Base-by-base conservation (phyloP, 1,140 invertebrate genomes). In the Diabrotica virgifera region DNA sequence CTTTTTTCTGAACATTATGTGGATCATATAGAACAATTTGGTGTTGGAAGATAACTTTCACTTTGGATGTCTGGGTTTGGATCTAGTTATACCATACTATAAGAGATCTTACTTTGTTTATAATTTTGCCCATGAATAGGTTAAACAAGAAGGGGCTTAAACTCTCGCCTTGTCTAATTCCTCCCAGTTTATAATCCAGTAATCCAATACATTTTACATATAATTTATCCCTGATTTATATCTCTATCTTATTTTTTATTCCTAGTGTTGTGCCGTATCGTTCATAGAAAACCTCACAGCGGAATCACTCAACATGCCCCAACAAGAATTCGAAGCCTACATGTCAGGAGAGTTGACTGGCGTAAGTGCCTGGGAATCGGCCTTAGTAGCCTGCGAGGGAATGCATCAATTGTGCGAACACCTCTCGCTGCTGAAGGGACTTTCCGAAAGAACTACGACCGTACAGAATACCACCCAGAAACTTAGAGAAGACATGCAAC, bases 221-320 rank as follows among this genome's bases (percentile, higher is more conserved):
- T n/a, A n/a, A n/a, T n/a, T n/a, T n/a, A n/a, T n/a, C 1, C 24
- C 24, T 24, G 24, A 4, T 24, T 24, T 24, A 24, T 24, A 2
- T 24, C 24, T 24, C 24, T 24, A 24, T 24, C 4, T 1, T 24
- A 24, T 24, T 24, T 24, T 46, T 59, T 70, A 75, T 68, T 69
- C 85, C 84, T 7, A 96, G 90, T 98, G 96, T 75, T 98, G 97
- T 82, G 96, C 96, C 35, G 94, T 99, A 13, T 91, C 94, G 9
- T 99, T 99, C 78, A 97, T 99, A 69, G 95, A 99, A 83, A 96
- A 96, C 76, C 82, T 99, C 70, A 96, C 91, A 36, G 93, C 93
- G 2, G 93, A 97, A 76, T 97, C 94, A 8, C 81, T 99, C n/a
- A 93, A 89, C 76, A 92, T 99, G 86, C 86, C 89, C 24, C 86